These are phyloP conservation scores for Limulus polyphemus DNA, from an alignment of 2,888 invertebrate species.

Conservation along the genomic window DNA sequence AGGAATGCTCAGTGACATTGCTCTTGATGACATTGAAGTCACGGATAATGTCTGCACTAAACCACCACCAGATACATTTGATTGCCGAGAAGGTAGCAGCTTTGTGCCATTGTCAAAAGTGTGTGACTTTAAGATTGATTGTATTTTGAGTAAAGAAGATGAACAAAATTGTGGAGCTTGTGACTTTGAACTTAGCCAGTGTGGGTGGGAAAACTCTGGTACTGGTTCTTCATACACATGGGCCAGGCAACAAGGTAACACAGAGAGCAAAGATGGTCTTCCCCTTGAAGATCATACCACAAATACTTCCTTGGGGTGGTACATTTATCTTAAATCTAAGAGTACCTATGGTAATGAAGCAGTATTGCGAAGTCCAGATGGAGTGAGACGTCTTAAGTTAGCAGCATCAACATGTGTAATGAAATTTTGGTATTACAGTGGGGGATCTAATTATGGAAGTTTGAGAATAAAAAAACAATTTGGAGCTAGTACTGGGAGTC, in stretches of 20 bases:
- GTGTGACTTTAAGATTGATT: slow-evolving; percentile 37
- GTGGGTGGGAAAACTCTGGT: slow-evolving; percentile 16
- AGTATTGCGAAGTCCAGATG: slow-evolving; percentile 7
- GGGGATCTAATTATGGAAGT: background rate
- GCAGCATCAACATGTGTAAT: slow-evolving; percentile 13
- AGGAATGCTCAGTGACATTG: slow-evolving; percentile 22
- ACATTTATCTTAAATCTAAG: background rate
- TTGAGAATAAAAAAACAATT: slow-evolving; percentile 11
- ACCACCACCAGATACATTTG: slow-evolving; percentile 10
- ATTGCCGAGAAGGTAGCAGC: slow-evolving; percentile 11
- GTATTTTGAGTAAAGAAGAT: slow-evolving; percentile 35
- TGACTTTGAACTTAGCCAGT: slow-evolving; percentile 20
- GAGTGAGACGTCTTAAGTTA: slow-evolving; percentile 8
- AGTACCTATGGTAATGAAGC: slow-evolving; percentile 2
- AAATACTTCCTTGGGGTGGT: slow-evolving; percentile 8
- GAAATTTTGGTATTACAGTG: slow-evolving; percentile 12
- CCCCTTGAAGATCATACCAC: slow-evolving; percentile 14
- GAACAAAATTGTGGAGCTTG: slow-evolving; percentile 33
- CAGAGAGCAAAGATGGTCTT: background rate
- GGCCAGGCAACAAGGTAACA: slow-evolving; percentile 4
- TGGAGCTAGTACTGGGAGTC: background rate
- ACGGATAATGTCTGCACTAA: slow-evolving; percentile 12
- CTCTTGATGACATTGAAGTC: slow-evolving; percentile 23
- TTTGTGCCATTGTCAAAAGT: slow-evolving; percentile 15
- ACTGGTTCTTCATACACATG: background rate